Evolutionary conservation across 2,797 vertebrate species (phyloP), one percentile per base, ranked within the genome.

Genomic region (Oreochromis mossambicus): DNA sequence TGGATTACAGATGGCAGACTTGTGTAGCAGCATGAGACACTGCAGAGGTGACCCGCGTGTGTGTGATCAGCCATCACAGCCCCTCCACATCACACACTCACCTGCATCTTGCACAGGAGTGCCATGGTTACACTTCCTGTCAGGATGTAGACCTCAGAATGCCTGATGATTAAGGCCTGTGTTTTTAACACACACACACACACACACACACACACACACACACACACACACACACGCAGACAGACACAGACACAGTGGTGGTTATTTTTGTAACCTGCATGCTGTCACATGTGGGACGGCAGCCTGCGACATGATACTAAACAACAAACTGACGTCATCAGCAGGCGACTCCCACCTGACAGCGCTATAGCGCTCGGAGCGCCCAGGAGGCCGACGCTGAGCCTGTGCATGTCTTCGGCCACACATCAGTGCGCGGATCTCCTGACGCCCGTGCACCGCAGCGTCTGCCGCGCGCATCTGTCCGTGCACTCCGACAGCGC

Each of bases 291-390:
- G 63, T 13, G 36, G n/a, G n/a, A 2, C 51, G n/a, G 41, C 26
- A 46, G 55, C 11, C 46, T 41, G 56, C 48, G 66, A 79, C 68
- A 50, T 86, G 86, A 87, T 73, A 89, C 79, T 77, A 77, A 90
- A 90, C 88, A 90, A 92, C 92, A 90, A 91, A 79, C 29, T 83
- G 87, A 94, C 94, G 92, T 95, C 94, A 95, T 95, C 94, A 91
- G 15, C 3, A 19, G 21, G 93, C 94, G 94, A 92, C 93, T 70
- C 41, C 58, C 88, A 80, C 77, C 81, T 61, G 36, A 24, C 7
- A 36, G 43, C 78, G 26, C 54, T 86, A 82, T 43, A 87, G 85
- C 78, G 80, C 56, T 48, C 34, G 15, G 34, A 54, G 41, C 41
- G 24, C 48, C 38, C 26, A 6, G 29, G 26, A 29, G 52, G 14